A percentile compares a stretch with the other conserved stretches of the same genome.
Conservation (phyloP, 2,113 vertebrate genomes). For the Nycticebus coucang region DNA sequence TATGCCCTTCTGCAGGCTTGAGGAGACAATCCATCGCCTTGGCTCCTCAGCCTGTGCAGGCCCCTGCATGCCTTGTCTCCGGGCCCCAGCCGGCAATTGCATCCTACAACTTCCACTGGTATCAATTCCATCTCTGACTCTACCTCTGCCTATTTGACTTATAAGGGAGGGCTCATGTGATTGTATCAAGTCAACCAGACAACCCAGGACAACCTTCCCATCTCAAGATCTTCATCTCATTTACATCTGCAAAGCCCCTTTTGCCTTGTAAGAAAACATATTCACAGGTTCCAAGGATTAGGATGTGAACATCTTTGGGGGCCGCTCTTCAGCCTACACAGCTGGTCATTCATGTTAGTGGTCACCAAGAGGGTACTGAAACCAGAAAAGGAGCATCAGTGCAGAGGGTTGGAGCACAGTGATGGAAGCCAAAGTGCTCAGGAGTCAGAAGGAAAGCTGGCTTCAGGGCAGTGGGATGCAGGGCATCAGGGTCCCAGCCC, state of each 20-base stretch:
- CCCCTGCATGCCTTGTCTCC: fast-evolving
- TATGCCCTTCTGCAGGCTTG: not conserved
- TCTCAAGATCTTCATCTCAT: not conserved
- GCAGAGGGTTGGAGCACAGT: not conserved
- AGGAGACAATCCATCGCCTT: no score
- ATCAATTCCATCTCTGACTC: not conserved
- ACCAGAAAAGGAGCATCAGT: not conserved
- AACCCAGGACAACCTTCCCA: not conserved
- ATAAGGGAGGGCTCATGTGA: not conserved
- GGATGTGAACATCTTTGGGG: not conserved
- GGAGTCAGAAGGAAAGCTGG: not conserved
- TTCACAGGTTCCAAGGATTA: not conserved
- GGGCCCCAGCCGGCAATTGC: not conserved
- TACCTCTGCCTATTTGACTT: not conserved
- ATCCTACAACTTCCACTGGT: not conserved
- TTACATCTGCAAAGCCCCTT: not conserved
- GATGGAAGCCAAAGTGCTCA: not conserved
- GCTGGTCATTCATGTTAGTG: not conserved
- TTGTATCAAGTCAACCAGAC: no score
- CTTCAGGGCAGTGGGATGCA: not conserved
- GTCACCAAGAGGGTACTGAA: not conserved
- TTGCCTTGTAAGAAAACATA: not conserved
- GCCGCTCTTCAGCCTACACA: no score
- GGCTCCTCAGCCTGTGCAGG: not conserved
- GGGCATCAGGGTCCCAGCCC: not conserved